Evolutionary conservation across 2,797 vertebrate genomes (phyloP), one percentile per base, ranked within the genome.

Genomic region (Pseudomugil gertrudae): DNA sequence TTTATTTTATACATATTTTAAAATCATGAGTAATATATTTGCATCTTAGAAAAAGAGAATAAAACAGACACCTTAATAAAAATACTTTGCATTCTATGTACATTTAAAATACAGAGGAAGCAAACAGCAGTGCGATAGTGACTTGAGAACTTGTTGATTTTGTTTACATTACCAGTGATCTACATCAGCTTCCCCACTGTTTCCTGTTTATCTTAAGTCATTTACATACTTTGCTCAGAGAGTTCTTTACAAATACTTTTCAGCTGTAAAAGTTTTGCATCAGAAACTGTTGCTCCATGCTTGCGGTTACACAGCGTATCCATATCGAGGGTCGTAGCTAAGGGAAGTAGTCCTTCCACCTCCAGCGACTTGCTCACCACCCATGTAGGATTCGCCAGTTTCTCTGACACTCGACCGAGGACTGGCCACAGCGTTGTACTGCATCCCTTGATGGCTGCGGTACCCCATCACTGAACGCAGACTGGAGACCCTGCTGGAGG

Each of bases 381-480:
- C 63, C 0, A 57, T 55, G 69, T 66, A 64, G 62, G 63, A 7
- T 50, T 1, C 69, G 0, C 54, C 72, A 0, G 89, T 89, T 33
- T 67, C 88, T 0, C 9, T 65, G 75, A 80, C 26, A 0, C 27
- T 68, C 33, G 85, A 58, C n/a, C 68, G 57, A 13, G 58, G 51
- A 17, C 64, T 84, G 27, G 40, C 69, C 51, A 91, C 84, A 0
- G 87, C 84, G 74, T n/a, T 91, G 90, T 93, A 94, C 1, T 56
- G 3, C 15, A 94, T 58, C 3, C 93, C 92, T 0, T 84, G 78
- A 79, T 95, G 95, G 4, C 93, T 82, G 24, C 86, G 92, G 81
- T 95, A 95, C 33, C 94, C 94, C 78, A 91, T 0, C 35, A 95
- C 81, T 0, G 95, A 96, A 58, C 89, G 92, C 38, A 95, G 50